A percentile compares a stretch with the other conserved stretches of the same genome.
phyloP scores from a whole-genome alignment of 2,797 vertebrate species.

The Neomorphus geoffroyi region DNA sequence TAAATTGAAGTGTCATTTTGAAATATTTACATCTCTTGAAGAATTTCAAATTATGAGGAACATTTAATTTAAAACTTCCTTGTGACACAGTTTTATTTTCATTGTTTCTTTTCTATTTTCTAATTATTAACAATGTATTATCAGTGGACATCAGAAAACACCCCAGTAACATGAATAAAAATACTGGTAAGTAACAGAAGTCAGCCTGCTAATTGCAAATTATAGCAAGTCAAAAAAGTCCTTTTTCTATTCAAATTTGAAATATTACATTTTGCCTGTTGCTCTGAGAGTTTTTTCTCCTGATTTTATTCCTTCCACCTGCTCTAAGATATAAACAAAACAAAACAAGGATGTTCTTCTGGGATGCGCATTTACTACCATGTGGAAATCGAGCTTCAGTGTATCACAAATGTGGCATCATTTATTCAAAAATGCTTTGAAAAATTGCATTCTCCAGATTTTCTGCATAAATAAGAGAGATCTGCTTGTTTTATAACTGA shows the following conservation, averaged over 20 bases:
- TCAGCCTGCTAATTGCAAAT: neutral
- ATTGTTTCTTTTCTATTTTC: neutral
- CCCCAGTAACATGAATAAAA: neutral
- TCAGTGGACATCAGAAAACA: neutral
- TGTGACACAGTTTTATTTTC: neutral
- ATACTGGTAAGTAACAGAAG: neutral
- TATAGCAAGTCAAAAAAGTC: neutral
- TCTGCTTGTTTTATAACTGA: slow-evolving; percentile 23
- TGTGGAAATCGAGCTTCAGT: neutral
- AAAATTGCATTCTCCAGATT: neutral
- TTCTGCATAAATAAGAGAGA: slow-evolving; percentile 41
- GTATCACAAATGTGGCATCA: neutral
- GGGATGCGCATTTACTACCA: neutral
- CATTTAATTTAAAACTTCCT: neutral
- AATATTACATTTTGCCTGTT: neutral
- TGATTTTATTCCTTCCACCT: neutral
- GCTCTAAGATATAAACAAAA: neutral
- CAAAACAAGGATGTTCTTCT: neutral
- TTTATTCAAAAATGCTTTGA: slow-evolving; percentile 19
- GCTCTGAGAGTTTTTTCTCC: neutral
- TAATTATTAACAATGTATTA: neutral
- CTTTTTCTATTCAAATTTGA: neutral
- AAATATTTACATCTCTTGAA: neutral
- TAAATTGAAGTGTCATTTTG: neutral
- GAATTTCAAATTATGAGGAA: neutral